Conservation (phyloP, 2,888 invertebrate species). For the Carpatolechia fugitivella region DNA sequence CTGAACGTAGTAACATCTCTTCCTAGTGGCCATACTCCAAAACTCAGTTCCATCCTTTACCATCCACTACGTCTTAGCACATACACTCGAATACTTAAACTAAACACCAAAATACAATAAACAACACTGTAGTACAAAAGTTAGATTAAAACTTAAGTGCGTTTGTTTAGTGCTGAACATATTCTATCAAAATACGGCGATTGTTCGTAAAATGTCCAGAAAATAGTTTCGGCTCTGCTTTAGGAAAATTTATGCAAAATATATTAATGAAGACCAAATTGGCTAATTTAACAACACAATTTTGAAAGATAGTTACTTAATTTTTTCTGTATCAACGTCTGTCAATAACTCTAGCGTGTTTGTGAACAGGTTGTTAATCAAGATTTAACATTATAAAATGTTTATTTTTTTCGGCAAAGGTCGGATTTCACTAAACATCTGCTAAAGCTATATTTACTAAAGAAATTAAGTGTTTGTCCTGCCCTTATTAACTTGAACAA, state of each 20-base stretch:
- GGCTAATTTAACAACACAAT: background rate
- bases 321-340: too few species aligned
- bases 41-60: constrained; percentile 31
- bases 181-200: constrained; percentile 36
- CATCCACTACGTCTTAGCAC: constrained; percentile 1
- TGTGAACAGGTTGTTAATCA: too few species aligned
- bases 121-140: background rate
- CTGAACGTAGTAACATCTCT: background rate
- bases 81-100: background rate
- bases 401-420: background rate
- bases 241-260: background rate
- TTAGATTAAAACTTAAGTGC: constrained; percentile 3
- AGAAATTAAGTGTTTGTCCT: too few species aligned
- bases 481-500: too few species aligned
- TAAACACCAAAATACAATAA: background rate
- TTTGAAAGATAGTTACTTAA: too few species aligned
- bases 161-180: constrained; percentile 5
- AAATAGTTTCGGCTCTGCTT: constrained; percentile 31
- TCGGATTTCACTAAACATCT: background rate
- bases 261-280: background rate
- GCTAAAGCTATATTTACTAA: background rate
- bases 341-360: too few species aligned
- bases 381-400: too few species aligned
- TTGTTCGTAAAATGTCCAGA: constrained; percentile 33
- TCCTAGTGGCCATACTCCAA: constrained; percentile 21